Evolutionary conservation across 2,797 vertebrate species (phyloP).

Genomic region (Emys orbicularis): DNA sequence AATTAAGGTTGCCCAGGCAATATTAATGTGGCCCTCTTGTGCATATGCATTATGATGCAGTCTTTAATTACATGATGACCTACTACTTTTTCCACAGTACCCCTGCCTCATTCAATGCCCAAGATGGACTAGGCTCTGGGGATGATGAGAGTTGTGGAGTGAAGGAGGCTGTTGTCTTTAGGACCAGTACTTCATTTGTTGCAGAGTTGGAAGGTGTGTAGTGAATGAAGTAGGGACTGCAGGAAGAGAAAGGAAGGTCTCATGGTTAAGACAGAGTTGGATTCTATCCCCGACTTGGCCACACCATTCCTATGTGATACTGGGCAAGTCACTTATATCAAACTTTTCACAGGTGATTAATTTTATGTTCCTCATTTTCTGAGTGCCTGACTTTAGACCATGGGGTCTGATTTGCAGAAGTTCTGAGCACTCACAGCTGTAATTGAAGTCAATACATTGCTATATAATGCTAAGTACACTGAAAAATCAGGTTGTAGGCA

Average conservation of each 20-base stretch:
- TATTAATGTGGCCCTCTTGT: background rate
- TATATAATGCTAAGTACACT: background rate
- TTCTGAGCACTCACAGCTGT: background rate
- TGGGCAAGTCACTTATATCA: background rate
- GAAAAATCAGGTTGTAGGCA: conserved; percentile 14
- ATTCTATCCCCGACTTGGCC: fast-evolving
- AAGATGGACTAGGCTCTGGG: background rate
- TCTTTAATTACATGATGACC: background rate
- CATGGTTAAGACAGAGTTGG: background rate
- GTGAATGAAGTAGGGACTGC: background rate
- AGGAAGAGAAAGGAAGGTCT: background rate
- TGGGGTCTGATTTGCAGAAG: background rate
- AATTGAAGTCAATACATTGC: background rate
- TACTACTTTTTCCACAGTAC: background rate
- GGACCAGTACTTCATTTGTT: fast-evolving
- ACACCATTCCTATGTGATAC: background rate
- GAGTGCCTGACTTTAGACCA: background rate
- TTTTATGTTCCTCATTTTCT: conserved; percentile 31
- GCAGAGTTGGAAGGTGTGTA: background rate
- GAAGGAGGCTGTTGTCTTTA: background rate
- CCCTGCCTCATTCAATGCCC: background rate
- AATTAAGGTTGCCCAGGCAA: fast-evolving
- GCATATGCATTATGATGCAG: background rate
- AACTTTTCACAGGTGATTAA: conserved; percentile 14
- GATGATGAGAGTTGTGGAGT: background rate